Percentiles rank a stretch among this genome's conserved stretches.
Evolutionary conservation across 23 tunicate genomes (phyloP).

Genomic region (Pegea sp.): DNA sequence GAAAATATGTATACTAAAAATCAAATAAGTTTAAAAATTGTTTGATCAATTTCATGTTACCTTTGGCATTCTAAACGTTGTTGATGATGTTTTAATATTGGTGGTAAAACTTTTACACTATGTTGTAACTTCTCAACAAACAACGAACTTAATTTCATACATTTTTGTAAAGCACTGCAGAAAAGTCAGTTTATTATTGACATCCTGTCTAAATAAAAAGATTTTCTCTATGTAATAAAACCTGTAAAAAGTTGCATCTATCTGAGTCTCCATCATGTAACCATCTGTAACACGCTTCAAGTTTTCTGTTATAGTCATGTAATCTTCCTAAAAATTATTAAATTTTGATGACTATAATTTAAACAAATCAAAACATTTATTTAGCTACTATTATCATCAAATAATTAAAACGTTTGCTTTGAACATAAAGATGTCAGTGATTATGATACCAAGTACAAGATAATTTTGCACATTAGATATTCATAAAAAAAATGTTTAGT

Average conservation of each 20-base stretch:
- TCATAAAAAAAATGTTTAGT: too few relatives aligned
- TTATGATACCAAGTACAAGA: too few relatives aligned
- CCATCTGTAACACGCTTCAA: slow-evolving; percentile 17
- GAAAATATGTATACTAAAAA: too few relatives aligned
- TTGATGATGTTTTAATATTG: slow-evolving; percentile 19
- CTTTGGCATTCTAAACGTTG: slow-evolving; percentile 26
- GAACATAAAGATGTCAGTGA: too few relatives aligned
- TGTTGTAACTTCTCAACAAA: slow-evolving; percentile 40
- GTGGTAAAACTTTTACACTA: slow-evolving; percentile 22
- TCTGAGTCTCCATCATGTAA: slow-evolving; percentile 43
- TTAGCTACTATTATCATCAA: too few relatives aligned
- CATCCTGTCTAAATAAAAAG: neutral
- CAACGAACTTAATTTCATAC: slow-evolving; percentile 30
- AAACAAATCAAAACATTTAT: too few relatives aligned
- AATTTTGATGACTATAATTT: neutral
- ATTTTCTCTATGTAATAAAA: neutral
- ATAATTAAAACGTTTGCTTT: too few relatives aligned
- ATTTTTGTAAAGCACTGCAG: slow-evolving; percentile 34
- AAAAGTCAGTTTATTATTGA: neutral
- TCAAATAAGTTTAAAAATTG: too few relatives aligned
- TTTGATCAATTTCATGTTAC: too few relatives aligned
- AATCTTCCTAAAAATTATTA: slow-evolving; percentile 14
- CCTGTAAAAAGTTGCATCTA: slow-evolving; percentile 40
- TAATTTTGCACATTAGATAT: too few relatives aligned
- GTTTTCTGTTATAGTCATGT: slow-evolving; percentile 40